Conservation (phyloP, 2,888 invertebrate genomes). For the Chymomyza fuscimana region DNA sequence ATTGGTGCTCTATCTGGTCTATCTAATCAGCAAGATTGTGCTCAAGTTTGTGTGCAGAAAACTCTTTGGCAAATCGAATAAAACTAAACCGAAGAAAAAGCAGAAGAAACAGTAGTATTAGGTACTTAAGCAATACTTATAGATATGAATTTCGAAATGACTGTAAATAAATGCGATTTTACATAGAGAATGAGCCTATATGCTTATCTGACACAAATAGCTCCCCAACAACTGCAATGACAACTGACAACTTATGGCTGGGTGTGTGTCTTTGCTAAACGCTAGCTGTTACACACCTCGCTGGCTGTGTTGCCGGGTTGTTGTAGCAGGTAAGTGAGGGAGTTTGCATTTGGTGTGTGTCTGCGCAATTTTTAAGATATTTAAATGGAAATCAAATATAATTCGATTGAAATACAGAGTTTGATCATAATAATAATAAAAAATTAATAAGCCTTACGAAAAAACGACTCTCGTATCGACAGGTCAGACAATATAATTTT, state of each 20-base stretch:
- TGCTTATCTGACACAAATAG: not conserved
- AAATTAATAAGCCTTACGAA: too few species aligned
- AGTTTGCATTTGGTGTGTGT: not conserved
- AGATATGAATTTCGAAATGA: not conserved
- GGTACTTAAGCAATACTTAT: not conserved
- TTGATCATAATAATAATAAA: too few species aligned
- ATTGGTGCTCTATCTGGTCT: constrained; percentile 31
- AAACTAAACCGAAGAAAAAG: constrained; percentile 47
- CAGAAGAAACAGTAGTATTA: constrained; percentile 49
- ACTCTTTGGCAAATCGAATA: constrained; percentile 41
- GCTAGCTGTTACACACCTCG: not conserved
- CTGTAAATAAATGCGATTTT: not conserved
- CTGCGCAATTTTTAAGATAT: not conserved
- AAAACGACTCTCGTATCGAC: too few species aligned
- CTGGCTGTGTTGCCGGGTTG: too few species aligned
- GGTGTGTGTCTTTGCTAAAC: not conserved
- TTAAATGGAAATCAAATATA: not conserved
- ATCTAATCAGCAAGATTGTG: constrained; percentile 36
- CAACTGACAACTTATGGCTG: not conserved
- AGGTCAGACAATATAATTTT: too few species aligned
- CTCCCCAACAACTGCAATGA: not conserved
- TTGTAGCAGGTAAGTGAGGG: not conserved
- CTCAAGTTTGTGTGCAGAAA: constrained; percentile 50
- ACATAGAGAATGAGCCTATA: not conserved
- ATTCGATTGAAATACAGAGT: not conserved